Percentiles rank a stretch among this genome's conserved stretches.
These are phyloP conservation scores for Alloscopus bannaensis DNA, from an alignment of 2,888 invertebrate genomes.

Conservation along the genomic window DNA sequence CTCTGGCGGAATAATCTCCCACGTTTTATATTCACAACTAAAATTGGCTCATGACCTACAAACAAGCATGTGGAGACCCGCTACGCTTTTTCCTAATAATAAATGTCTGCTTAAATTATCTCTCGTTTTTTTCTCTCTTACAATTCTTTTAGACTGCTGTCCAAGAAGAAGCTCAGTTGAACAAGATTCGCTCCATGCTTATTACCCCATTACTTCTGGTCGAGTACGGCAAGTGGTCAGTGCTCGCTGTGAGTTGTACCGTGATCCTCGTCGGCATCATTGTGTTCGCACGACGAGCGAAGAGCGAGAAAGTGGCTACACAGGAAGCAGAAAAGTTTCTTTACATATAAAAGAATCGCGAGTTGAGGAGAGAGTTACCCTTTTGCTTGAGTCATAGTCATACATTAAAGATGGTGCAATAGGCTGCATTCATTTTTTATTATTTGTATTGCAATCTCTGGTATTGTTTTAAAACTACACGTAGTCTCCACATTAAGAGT, in stretches of 20 bases:
- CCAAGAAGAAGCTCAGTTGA: constrained; percentile 37
- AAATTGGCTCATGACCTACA: constrained; percentile 2
- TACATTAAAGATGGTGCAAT: not conserved
- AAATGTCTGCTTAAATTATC: constrained; percentile 19
- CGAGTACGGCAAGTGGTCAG: constrained; percentile 61
- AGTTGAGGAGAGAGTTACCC: not conserved
- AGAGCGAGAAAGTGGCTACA: constrained; percentile 34
- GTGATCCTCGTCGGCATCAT: constrained; percentile 49
- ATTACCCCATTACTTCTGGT: constrained; percentile 48
- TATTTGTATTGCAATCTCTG: not conserved
- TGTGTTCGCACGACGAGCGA: constrained; percentile 47
- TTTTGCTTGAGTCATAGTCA: not conserved
- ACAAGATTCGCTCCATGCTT: constrained; percentile 39
- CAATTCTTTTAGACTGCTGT: constrained; percentile 38
- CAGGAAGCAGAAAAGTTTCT: constrained; percentile 48
- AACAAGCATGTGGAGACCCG: too few relatives aligned
- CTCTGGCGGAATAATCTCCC: too few relatives aligned
- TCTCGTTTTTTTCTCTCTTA: constrained; percentile 13
- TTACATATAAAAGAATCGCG: constrained; percentile 22
- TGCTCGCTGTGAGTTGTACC: constrained; percentile 45
- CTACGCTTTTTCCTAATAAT: not conserved
- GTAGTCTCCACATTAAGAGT: not conserved
- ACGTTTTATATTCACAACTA: not conserved
- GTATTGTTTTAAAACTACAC: not conserved
- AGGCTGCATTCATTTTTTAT: not conserved